Evolutionary conservation across 2,113 vertebrate species (phyloP).

Genomic region (Panurus biarmicus): DNA sequence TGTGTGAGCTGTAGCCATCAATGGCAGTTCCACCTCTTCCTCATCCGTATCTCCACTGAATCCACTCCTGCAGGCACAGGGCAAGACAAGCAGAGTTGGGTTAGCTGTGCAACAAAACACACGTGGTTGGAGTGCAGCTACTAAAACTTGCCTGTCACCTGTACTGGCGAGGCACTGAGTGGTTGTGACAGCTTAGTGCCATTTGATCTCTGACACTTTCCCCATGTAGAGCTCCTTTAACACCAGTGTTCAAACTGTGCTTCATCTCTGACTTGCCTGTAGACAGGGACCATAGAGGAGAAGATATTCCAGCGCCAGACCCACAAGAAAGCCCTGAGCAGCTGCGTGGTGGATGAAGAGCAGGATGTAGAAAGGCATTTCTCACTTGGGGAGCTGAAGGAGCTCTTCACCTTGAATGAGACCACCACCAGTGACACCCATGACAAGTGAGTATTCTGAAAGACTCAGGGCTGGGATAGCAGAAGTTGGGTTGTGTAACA

Average conservation of each 20-base stretch:
- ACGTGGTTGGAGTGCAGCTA: neutral
- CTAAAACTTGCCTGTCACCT: neutral
- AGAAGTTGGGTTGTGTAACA: neutral
- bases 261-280: neutral
- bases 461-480: neutral
- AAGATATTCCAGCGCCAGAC: conserved; percentile 97
- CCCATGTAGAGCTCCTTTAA: neutral
- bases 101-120: neutral
- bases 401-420: conserved; percentile 86
- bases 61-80: neutral
- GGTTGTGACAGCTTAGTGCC: neutral
- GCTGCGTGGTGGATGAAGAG: conserved; percentile 96
- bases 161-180: neutral
- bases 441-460: conserved; percentile 74
- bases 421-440: conserved; percentile 89
- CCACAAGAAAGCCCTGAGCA: conserved; percentile 97
- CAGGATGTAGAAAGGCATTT: conserved; percentile 96
- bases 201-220: neutral
- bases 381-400: conserved; percentile 88
- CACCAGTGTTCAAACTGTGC: neutral
- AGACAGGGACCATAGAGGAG: conserved; percentile 97
- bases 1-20: neutral
- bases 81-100: neutral
- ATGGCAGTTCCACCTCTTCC: neutral
- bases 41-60: neutral